Percentiles rank a stretch among this genome's conserved stretches.
These are phyloP conservation scores for Cyrtodaria siliqua DNA, from an alignment of 2,888 invertebrate genomes.

Conservation along the genomic window DNA sequence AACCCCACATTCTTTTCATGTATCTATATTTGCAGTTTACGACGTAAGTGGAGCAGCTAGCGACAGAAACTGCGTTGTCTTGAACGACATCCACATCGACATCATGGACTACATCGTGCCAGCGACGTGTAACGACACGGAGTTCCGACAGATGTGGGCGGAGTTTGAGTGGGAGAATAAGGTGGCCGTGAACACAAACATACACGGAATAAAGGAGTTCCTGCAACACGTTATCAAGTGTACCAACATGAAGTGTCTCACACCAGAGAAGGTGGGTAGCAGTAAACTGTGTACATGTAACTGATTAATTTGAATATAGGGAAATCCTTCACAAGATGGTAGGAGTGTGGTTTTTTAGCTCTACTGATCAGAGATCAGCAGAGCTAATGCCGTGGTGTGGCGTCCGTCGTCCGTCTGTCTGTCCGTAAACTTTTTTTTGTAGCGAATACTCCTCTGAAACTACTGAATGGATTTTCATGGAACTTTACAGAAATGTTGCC, in stretches of 20 bases:
- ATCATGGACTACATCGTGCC: slow-evolving; percentile 97
- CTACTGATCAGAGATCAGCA: no score
- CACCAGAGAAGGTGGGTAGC: slow-evolving; percentile 93
- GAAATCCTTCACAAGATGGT: no score
- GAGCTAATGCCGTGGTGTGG: no score
- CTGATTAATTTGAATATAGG: no score
- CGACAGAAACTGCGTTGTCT: slow-evolving; percentile 98
- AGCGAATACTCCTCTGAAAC: no score
- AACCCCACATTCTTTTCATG: no score
- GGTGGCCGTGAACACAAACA: slow-evolving; percentile 95
- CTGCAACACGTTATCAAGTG: slow-evolving; percentile 95
- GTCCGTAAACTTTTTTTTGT: no score
- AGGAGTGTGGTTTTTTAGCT: no score
- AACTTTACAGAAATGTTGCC: no score
- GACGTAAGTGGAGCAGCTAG: slow-evolving; percentile 97
- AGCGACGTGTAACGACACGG: slow-evolving; percentile 96
- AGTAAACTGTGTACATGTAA: no score
- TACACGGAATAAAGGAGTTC: slow-evolving; percentile 97
- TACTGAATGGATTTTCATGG: no score
- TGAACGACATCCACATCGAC: slow-evolving; percentile 99
- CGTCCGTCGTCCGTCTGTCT: no score
- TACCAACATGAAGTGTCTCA: slow-evolving; percentile 99
- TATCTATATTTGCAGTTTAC: slow-evolving; percentile 91
- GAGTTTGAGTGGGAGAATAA: slow-evolving; percentile 99
- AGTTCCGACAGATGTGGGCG: slow-evolving; percentile 99